Percentiles rank a stretch among this genome's conserved stretches.
Conservation (phyloP, 2,113 vertebrate genomes). For the Danionella cerebrum region DNA sequence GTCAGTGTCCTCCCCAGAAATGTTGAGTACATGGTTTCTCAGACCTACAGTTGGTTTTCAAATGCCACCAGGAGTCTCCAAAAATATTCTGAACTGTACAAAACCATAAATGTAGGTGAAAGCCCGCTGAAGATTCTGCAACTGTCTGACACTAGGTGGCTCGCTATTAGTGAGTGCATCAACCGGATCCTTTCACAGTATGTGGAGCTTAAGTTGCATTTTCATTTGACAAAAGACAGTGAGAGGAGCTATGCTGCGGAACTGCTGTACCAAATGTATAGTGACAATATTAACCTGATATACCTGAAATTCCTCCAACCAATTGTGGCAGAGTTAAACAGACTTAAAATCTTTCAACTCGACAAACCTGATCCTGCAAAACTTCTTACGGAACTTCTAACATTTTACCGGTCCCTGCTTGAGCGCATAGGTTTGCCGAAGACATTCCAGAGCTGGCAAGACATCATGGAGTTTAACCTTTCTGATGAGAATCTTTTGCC, state of each 20-base stretch:
- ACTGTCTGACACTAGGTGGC: constrained; percentile 10
- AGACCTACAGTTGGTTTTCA: constrained; percentile 24
- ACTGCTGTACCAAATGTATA: constrained; percentile 22
- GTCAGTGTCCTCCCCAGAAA: constrained; percentile 9
- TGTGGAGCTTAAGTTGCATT: constrained; percentile 18
- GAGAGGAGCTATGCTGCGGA: constrained; percentile 21
- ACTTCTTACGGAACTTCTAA: neutral
- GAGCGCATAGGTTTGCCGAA: neutral
- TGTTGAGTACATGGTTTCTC: constrained; percentile 3
- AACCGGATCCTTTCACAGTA: neutral
- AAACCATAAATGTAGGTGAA: no score
- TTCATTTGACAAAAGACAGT: constrained; percentile 23
- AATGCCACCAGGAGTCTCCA: neutral
- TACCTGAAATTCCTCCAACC: constrained; percentile 6
- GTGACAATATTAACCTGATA: neutral
- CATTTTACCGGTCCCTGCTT: neutral
- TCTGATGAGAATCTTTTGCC: neutral
- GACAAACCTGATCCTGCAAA: neutral
- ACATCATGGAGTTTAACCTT: neutral
- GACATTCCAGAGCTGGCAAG: neutral
- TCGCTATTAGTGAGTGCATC: constrained; percentile 1
- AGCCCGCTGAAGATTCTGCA: constrained; percentile 13
- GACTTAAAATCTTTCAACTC: neutral
- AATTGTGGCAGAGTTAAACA: neutral
- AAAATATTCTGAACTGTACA: no score